Evolutionary conservation across 2,797 vertebrate species (phyloP).

Genomic region (Denticeps clupeoides): DNA sequence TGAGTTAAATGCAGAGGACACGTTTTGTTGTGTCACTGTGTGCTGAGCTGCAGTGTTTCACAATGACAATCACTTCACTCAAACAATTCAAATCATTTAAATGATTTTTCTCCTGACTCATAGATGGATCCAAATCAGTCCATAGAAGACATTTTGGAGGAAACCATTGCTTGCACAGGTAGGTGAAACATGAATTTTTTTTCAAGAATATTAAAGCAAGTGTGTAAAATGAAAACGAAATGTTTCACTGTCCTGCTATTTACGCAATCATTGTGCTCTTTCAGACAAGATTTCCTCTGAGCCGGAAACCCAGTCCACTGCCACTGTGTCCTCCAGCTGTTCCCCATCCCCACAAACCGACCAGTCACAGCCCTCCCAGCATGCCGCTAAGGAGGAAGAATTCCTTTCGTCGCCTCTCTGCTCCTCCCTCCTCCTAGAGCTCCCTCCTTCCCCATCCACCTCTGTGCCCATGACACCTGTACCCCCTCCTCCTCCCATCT

Average conservation of each 20-base stretch:
- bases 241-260: too few species aligned
- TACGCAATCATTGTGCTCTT: conserved; percentile 16
- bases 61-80: too few species aligned
- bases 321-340: conserved; percentile 20
- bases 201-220: not conserved
- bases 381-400: conserved; percentile 48
- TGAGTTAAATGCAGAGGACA: too few species aligned
- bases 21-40: too few species aligned
- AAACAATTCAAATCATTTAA: too few species aligned
- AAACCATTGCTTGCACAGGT: conserved; percentile 55
- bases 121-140: conserved; percentile 76
- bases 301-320: conserved; percentile 41
- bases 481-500: conserved; percentile 56
- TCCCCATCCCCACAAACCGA: conserved; percentile 30
- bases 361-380: conserved; percentile 36
- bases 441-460: conserved; percentile 59
- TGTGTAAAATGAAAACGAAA: not conserved
- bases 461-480: conserved; percentile 47
- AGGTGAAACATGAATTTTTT: conserved; percentile 18
- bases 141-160: conserved; percentile 79
- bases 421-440: conserved; percentile 64
- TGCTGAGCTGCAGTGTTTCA: too few species aligned
- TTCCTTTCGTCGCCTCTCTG: conserved; percentile 64
- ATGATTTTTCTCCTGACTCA: not conserved
- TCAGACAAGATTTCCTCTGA: conserved; percentile 37